These are phyloP conservation scores for Cochlearius cochlearius DNA, from an alignment of 2,113 vertebrate species.

Conservation along the genomic window DNA sequence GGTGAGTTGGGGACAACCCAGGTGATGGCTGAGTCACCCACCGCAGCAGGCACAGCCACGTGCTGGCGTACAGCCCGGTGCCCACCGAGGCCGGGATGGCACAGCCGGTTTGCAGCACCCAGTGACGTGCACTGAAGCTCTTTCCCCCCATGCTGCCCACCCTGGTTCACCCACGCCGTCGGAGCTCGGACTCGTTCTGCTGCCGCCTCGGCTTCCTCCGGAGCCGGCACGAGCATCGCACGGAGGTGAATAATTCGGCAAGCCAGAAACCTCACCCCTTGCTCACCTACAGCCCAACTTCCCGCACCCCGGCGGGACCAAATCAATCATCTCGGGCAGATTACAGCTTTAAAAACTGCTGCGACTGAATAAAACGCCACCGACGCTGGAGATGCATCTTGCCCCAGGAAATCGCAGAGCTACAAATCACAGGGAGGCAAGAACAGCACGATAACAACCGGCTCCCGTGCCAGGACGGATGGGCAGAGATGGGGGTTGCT, in stretches of 20 bases:
- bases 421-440: neutral
- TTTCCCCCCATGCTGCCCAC: neutral
- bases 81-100: fast-evolving
- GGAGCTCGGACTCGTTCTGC: neutral
- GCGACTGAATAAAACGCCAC: neutral
- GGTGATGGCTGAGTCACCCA: constrained; percentile 24
- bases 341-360: neutral
- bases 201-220: fast-evolving
- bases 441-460: neutral
- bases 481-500: neutral
- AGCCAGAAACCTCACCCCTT: neutral
- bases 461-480: neutral
- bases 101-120: neutral
- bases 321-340: neutral
- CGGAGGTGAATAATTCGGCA: neutral
- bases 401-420: neutral
- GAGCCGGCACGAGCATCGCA: fast-evolving
- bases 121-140: fast-evolving
- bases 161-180: neutral
- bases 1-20: constrained; percentile 14
- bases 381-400: neutral
- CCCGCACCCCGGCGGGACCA: neutral
- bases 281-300: neutral
- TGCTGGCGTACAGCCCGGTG: neutral
- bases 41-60: neutral